Percentiles rank a stretch among this genome's conserved stretches.
These are phyloP conservation scores for Uromys caudimaculatus DNA, from an alignment of 2,797 vertebrate species.

Conservation along the genomic window DNA sequence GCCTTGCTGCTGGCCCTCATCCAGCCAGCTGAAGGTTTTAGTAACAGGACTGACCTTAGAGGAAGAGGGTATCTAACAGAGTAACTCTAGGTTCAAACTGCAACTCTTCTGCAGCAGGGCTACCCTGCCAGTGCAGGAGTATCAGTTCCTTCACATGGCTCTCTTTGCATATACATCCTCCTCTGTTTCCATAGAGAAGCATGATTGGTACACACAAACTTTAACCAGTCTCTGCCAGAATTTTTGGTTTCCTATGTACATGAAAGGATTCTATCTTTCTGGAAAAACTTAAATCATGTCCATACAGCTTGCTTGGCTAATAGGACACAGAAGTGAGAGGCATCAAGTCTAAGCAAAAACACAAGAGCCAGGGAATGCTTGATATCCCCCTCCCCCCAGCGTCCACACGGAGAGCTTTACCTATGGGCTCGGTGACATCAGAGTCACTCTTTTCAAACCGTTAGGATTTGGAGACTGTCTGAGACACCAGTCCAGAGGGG, in stretches of 20 bases:
- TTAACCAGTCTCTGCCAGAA: not conserved
- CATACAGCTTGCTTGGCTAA: not conserved
- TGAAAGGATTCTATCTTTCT: not conserved
- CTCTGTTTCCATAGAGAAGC: not conserved
- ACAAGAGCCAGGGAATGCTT: not conserved
- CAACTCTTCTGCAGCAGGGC: not conserved
- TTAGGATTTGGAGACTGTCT: not conserved
- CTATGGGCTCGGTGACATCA: rapidly evolving
- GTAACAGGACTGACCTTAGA: not conserved
- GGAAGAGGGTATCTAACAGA: not conserved
- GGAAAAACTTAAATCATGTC: not conserved
- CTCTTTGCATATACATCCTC: not conserved
- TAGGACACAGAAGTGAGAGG: not conserved
- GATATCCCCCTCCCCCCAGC: too few relatives aligned
- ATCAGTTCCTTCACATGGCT: not conserved
- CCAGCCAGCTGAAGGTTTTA: not conserved
- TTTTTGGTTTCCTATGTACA: not conserved
- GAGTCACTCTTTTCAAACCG: not conserved
- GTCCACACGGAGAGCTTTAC: not conserved
- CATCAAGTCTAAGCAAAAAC: not conserved
- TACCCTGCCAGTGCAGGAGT: not conserved
- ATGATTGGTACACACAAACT: not conserved
- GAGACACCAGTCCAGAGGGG: not conserved
- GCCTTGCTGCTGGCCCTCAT: not conserved
- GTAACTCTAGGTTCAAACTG: not conserved